Conservation (phyloP, 2,797 vertebrate species). For the Sciurus carolinensis region DNA sequence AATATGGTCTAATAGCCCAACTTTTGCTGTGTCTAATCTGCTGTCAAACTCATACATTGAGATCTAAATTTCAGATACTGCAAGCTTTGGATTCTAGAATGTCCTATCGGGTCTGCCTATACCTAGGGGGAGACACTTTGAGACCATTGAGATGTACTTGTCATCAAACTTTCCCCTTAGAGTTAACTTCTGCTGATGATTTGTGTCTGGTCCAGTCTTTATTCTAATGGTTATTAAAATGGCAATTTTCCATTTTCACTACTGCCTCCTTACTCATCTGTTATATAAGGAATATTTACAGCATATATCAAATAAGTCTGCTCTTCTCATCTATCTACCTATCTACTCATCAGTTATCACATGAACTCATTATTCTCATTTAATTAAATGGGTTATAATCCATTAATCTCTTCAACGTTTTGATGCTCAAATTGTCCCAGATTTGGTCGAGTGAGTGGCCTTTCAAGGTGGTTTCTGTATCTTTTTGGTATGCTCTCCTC, state of each 20-base stretch:
- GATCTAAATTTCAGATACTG: slow-evolving; percentile 42
- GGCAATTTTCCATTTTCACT: background rate
- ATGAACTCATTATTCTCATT: background rate
- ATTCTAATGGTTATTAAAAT: background rate
- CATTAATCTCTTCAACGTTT: background rate
- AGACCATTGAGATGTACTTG: background rate
- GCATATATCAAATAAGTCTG: background rate
- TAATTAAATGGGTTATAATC: background rate
- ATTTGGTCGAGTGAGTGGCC: background rate
- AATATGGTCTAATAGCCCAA: background rate
- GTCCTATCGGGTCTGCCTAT: background rate
- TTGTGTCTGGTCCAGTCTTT: background rate
- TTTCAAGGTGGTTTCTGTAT: background rate
- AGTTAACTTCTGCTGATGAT: background rate
- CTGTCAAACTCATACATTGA: background rate
- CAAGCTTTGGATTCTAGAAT: background rate
- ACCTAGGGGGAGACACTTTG: background rate
- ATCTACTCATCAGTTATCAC: background rate
- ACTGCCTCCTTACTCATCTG: background rate
- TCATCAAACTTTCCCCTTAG: background rate
- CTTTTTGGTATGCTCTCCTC: background rate
- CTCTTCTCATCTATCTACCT: background rate
- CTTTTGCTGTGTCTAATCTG: background rate
- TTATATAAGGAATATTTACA: background rate
- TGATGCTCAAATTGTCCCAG: background rate